Conservation (phyloP, 2,113 vertebrate species). For the Smithornis capensis region DNA sequence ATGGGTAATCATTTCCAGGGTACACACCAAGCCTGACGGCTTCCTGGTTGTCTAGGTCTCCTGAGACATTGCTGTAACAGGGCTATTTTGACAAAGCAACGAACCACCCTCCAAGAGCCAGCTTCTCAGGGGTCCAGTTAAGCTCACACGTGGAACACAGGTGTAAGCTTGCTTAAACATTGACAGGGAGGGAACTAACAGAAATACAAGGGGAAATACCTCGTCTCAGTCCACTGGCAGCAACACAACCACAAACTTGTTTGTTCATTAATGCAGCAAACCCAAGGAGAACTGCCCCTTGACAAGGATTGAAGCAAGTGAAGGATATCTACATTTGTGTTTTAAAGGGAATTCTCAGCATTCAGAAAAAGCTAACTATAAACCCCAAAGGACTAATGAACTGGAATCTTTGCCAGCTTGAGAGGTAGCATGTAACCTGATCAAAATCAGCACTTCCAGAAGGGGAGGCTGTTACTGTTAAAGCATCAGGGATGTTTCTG, state of each 20-base stretch:
- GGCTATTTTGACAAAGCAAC: neutral
- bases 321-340: neutral
- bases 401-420: neutral
- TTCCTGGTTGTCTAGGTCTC: neutral
- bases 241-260: neutral
- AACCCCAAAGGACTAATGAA: neutral
- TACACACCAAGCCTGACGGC: neutral
- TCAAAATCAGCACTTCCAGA: slow-evolving; percentile 5
- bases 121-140: neutral
- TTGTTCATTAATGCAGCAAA: slow-evolving; percentile 7
- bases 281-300: neutral
- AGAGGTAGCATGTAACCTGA: neutral
- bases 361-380: neutral
- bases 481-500: neutral
- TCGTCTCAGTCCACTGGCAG: slow-evolving; percentile 3
- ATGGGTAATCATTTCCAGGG: slow-evolving; percentile 28
- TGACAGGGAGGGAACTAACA: neutral
- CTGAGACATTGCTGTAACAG: neutral
- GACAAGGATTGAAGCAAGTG: neutral
- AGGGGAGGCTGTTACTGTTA: neutral
- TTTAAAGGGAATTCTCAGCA: neutral
- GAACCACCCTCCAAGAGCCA: neutral
- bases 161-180: slow-evolving; percentile 35
- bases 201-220: slow-evolving; percentile 32
- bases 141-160: neutral